Base-by-base conservation (phyloP, 2,113 vertebrate species). In the Oncorhynchus gorbuscha region DNA sequence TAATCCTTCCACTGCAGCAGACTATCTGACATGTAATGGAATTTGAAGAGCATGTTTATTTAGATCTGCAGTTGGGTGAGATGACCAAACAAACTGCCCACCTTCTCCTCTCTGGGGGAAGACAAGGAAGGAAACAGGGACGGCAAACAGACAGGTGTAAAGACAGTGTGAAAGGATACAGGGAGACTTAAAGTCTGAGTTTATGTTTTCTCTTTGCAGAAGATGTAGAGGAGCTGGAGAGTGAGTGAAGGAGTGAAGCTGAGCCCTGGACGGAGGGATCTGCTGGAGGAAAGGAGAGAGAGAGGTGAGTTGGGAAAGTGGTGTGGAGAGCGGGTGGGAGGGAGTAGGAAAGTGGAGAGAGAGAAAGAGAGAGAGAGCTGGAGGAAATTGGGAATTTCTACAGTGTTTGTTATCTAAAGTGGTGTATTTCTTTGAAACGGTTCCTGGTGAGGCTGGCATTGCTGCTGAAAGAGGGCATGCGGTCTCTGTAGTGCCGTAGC, bases 11-110 rank as follows among this genome's bases (percentile, higher is more conserved):
- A 82, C 81, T 73, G 74, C 78, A 78, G 85, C 82, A 82, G 80
- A 84, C 85, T 74, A 81, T 86, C 86, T 85, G 77, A 84, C 75
- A 83, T 82, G 82, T 85, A 85, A 84, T 85, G 80, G 83, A 86
- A 88, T 86, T 82, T 86, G 84, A 85, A 86, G 81, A 86, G 80
- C 87, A 83, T 85, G 16, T 55, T 18, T 55, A 55, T 55, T 55
- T 18, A 55, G 81, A 88, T 79, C 83, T 86, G 84, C 80, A 81
- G 74, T 55, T 86, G 77, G 69, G 9, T 80, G 80, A 77, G 79
- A 55, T 85, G 84, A 84, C 81, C 82, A 84, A 84, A 84, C 87
- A 85, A 85, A 88, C 83, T 87, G 79, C 83, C 83, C 87, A 84
- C 87, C 81, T 79, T 83, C 51, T 77, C 72, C 76, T 66, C 72